Evolutionary conservation across 2,797 vertebrate species (phyloP).

Genomic region (Prunella strophiata): DNA sequence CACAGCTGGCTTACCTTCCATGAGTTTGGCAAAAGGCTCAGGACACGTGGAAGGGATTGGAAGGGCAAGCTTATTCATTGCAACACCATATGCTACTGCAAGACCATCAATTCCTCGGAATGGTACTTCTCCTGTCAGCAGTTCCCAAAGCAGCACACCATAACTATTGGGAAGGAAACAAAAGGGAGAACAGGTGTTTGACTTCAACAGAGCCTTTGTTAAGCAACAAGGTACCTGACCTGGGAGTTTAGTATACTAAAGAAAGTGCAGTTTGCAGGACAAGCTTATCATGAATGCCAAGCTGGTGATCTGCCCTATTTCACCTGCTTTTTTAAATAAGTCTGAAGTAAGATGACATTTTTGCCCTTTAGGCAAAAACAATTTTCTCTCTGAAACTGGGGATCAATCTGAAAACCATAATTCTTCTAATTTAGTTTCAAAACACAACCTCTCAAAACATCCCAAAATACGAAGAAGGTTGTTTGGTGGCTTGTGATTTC

Average conservation of each 20-base stretch:
- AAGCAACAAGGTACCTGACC: neutral
- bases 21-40: conserved; percentile 93
- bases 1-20: conserved; percentile 86
- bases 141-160: conserved; percentile 94
- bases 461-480: neutral
- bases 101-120: conserved; percentile 95
- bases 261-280: neutral
- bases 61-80: conserved; percentile 97
- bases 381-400: neutral
- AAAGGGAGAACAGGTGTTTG: neutral
- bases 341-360: neutral
- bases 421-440: neutral
- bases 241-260: neutral
- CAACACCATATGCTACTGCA: conserved; percentile 94
- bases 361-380: neutral
- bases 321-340: neutral
- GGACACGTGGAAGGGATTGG: conserved; percentile 95
- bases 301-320: neutral
- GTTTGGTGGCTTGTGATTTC: neutral
- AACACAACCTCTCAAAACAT: neutral
- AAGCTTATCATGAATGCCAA: neutral
- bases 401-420: neutral
- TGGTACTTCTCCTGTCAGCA: conserved; percentile 94
- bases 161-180: conserved; percentile 80
- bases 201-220: neutral